Evolutionary conservation across 2,888 invertebrate species (phyloP).

Genomic region (Lordiphosa andalusiaca): DNA sequence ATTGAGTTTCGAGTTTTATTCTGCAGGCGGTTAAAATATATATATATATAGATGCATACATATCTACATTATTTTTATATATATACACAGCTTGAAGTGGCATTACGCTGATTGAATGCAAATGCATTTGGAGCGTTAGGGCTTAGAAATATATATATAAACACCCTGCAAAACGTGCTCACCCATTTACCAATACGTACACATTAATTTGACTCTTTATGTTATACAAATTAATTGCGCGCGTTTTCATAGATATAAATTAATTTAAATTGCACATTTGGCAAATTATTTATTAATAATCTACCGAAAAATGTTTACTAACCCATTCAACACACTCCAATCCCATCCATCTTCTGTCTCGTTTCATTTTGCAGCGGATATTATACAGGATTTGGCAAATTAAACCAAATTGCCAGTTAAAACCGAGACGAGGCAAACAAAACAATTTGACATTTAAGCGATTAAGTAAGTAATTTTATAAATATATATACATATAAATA

Average conservation of each 20-base stretch:
- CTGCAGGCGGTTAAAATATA: constrained; percentile 22
- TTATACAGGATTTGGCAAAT: constrained; percentile 77
- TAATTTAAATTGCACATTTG: constrained; percentile 57
- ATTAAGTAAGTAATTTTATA: constrained; percentile 54
- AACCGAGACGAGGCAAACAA: constrained; percentile 31
- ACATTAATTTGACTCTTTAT: background rate
- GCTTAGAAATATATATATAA: constrained; percentile 44
- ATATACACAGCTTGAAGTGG: constrained; percentile 9
- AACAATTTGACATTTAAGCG: constrained; percentile 54
- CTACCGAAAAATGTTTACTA: constrained; percentile 27
- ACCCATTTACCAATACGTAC: background rate
- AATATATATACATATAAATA: constrained; percentile 13
- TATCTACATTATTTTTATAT: constrained; percentile 23
- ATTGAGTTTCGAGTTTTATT: constrained; percentile 51
- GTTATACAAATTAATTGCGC: constrained; percentile 45
- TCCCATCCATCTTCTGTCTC: background rate
- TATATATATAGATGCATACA: background rate
- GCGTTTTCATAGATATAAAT: constrained; percentile 39
- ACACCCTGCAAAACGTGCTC: constrained; percentile 1
- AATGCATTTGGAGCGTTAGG: constrained; percentile 62
- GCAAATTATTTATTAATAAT: constrained; percentile 54
- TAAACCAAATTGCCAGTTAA: constrained; percentile 66
- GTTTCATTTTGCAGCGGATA: constrained; percentile 65
- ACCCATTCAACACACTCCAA: constrained; percentile 43
- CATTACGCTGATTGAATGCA: constrained; percentile 63